phyloP scores from a whole-genome alignment of 2,797 vertebrate species.

The Serranus cabrilla region DNA sequence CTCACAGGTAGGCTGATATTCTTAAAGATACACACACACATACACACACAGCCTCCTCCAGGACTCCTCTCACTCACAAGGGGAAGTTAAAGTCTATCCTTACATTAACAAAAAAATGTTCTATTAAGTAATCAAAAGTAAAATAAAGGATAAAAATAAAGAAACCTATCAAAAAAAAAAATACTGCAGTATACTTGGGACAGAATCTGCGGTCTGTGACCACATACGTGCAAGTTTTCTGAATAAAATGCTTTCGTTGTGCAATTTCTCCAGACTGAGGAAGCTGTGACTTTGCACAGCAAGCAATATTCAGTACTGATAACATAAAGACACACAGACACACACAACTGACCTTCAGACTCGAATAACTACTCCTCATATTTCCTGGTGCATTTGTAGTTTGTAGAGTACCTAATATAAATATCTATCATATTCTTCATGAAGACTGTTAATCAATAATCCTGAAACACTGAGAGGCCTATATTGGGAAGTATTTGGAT shows the following conservation, averaged over 20 bases:
- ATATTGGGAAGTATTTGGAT: not conserved
- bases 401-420: not conserved
- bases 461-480: not conserved
- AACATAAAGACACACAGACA: constrained; percentile 2
- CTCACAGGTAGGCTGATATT: constrained; percentile 76
- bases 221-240: not conserved
- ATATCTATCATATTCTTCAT: constrained; percentile 1
- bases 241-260: not conserved
- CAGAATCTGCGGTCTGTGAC: not conserved
- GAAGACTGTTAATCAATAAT: not conserved
- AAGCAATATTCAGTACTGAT: constrained; percentile 11
- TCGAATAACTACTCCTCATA: not conserved
- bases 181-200: not conserved
- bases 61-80: not conserved
- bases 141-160: not conserved
- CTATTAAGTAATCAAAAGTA: not conserved
- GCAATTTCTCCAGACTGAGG: constrained; percentile 5
- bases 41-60: constrained; percentile 15
- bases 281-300: constrained; percentile 1
- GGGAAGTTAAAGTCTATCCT: no score
- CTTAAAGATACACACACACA: constrained; percentile 78
- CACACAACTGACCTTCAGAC: constrained; percentile 24
- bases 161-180: not conserved
- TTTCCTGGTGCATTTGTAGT: not conserved
- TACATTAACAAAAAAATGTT: not conserved